Percentiles rank a stretch among this genome's conserved stretches.
Evolutionary conservation across 2,888 invertebrate genomes (phyloP).

Genomic region (Tromatobia lineatoria): DNA sequence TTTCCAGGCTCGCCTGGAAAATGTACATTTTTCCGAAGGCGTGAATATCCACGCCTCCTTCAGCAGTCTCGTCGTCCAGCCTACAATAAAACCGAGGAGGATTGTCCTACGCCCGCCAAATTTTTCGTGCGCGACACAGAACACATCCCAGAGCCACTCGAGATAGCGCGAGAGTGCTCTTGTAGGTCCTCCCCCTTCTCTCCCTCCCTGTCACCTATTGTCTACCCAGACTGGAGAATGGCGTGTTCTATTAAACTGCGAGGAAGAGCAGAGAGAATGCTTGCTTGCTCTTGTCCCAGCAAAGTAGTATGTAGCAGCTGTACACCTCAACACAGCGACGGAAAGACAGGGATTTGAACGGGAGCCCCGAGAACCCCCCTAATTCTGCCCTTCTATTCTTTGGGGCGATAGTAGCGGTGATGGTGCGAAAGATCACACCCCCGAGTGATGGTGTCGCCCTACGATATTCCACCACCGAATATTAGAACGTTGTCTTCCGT

Average conservation of each 20-base stretch:
- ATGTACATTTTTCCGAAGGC: neutral
- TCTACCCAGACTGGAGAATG: conserved; percentile 64
- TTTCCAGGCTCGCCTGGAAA: neutral
- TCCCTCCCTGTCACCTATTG: conserved; percentile 53
- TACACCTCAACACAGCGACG: conserved; percentile 20
- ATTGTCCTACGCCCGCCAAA: conserved; percentile 49
- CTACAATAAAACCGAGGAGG: conserved; percentile 10
- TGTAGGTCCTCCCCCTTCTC: conserved; percentile 19
- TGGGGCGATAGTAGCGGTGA: conserved; percentile 12
- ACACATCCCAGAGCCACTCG: conserved; percentile 40
- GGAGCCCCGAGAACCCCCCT: conserved; percentile 30
- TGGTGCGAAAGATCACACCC: conserved; percentile 25
- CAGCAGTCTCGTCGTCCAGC: neutral
- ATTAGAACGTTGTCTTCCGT: conserved; percentile 37
- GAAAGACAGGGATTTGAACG: conserved; percentile 47
- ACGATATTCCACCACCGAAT: conserved; percentile 34
- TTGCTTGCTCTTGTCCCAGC: conserved; percentile 44
- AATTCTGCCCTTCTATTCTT: conserved; percentile 56
- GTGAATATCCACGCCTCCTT: neutral
- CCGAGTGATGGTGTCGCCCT: conserved; percentile 32
- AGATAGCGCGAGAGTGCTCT: conserved; percentile 47
- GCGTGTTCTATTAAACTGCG: conserved; percentile 65
- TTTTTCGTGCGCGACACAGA: conserved; percentile 33
- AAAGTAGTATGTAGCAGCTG: conserved; percentile 10
- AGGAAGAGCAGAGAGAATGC: conserved; percentile 48